Base-by-base conservation (phyloP, 1,140 invertebrate genomes). In the Hylaeus volcanicus region DNA sequence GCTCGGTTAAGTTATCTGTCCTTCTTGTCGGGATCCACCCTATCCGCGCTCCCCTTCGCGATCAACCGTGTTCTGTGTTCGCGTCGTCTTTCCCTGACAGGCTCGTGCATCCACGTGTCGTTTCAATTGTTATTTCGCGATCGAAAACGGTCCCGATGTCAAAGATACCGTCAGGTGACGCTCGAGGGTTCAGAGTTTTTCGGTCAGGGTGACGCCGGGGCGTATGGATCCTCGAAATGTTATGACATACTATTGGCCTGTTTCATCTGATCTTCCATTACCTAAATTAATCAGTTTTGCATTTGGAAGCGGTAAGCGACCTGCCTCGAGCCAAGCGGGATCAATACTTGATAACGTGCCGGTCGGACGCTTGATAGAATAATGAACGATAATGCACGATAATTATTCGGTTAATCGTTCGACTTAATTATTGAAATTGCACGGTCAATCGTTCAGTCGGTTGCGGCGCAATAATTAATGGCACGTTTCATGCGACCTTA, bases 391-490 rank as follows among this genome's bases (percentile, higher is more conserved):
- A 82, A 82, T 79, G 73, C 45, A n/a, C 81, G 76, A 79, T 82
- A 79, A 82, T 82, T 79, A 77, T 81, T 81, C 79, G 79, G 51
- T 64, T 82, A 86, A 86, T 86, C 79, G 74, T 82, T 76, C 63
- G 58, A 82, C 74, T 81, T 76, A 82, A 85, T 85, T 74, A 82
- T 86, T 82, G 83, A 86, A 86, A 86, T 79, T 82, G 74, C 74
- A 73, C 83, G 79, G 79, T 75, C 83, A 86, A 79, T 82, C 79
- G 71, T 74, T 60, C 83, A 15, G 15, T 11, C 56, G 37, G 58
- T 26, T 14, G 56, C 63, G 63, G 5, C 6, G 51, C 51, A 70
- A 69, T 73, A 82, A 86, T 85, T 86, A 86, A 85, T 69, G 56
- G 74, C 37, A 15, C 43, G 71, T 77, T 77, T 64, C 58, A 37